These are phyloP conservation scores for Xenopus petersii DNA, from an alignment of 2,797 vertebrate species.

Conservation along the genomic window DNA sequence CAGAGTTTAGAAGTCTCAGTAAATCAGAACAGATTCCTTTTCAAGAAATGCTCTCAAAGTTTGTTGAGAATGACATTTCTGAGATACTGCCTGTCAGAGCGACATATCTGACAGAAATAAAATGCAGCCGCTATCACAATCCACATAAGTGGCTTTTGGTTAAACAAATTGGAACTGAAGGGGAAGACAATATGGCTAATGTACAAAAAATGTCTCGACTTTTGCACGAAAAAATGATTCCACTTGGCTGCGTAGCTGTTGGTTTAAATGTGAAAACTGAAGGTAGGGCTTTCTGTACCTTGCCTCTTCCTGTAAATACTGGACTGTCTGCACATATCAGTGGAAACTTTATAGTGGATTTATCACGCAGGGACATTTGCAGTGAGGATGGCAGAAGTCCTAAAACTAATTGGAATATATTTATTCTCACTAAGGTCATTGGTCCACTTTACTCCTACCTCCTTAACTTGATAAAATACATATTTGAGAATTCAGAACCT, in stretches of 20 bases:
- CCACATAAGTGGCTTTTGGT: constrained; percentile 67
- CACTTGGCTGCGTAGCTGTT: constrained; percentile 58
- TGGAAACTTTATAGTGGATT: constrained; percentile 79
- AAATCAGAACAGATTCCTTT: constrained; percentile 58
- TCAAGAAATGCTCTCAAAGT: constrained; percentile 52
- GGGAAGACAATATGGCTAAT: constrained; percentile 17
- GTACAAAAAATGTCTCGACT: background rate
- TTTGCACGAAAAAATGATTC: constrained; percentile 37
- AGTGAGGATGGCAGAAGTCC: constrained; percentile 61
- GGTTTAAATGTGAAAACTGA: constrained; percentile 12
- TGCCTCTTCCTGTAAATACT: constrained; percentile 72
- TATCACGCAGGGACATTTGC: constrained; percentile 59
- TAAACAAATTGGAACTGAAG: constrained; percentile 62
- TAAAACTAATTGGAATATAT: constrained; percentile 71
- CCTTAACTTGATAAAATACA: constrained; percentile 57
- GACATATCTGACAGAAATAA: constrained; percentile 62
- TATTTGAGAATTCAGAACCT: background rate
- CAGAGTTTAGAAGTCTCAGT: constrained; percentile 50
- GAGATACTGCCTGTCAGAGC: constrained; percentile 18
- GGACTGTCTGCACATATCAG: constrained; percentile 80
- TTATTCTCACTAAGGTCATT: constrained; percentile 65
- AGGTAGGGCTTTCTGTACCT: constrained; percentile 73
- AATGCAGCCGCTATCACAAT: constrained; percentile 49
- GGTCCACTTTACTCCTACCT: constrained; percentile 74
- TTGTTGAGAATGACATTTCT: background rate